Conservation (phyloP, 1,140 invertebrate genomes). For the Fopius arisanus region DNA sequence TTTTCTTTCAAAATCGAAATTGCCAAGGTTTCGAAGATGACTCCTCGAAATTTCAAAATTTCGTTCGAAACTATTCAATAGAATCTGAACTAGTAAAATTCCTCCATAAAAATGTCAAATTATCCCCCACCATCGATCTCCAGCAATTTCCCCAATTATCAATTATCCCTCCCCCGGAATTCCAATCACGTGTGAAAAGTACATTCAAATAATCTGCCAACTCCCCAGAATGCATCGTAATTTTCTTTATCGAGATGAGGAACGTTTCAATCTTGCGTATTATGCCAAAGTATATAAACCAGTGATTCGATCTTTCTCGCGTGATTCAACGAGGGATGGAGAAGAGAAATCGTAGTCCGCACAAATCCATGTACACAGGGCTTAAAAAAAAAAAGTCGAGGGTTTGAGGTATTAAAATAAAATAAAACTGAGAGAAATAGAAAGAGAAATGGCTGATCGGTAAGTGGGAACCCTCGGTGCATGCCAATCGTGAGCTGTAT, state of each 20-base stretch:
- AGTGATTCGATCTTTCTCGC: constrained; percentile 22
- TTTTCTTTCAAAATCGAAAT: too few relatives aligned
- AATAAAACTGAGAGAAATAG: constrained; percentile 19
- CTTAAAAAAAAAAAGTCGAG: constrained; percentile 1
- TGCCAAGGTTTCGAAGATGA: too few relatives aligned
- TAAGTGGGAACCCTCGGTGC: constrained; percentile 47
- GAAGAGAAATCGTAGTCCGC: neutral
- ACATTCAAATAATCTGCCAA: neutral
- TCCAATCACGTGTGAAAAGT: neutral
- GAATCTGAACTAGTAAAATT: too few relatives aligned
- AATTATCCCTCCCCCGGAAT: neutral
- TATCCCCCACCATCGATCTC: too few relatives aligned
- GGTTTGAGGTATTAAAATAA: neutral
- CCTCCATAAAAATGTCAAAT: too few relatives aligned
- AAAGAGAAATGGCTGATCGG: constrained; percentile 39
- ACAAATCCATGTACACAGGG: neutral
- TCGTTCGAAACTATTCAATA: too few relatives aligned
- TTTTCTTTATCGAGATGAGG: constrained; percentile 22
- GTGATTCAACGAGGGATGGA: neutral
- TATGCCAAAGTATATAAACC: constrained; percentile 8
- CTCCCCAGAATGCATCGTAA: constrained; percentile 19
- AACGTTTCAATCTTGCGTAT: constrained; percentile 30
- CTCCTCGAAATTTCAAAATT: too few relatives aligned
- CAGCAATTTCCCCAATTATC: too few relatives aligned
- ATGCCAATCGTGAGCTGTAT: constrained; percentile 51